Conservation (phyloP, 1,140 invertebrate species). For the Plutomurus gul region DNA sequence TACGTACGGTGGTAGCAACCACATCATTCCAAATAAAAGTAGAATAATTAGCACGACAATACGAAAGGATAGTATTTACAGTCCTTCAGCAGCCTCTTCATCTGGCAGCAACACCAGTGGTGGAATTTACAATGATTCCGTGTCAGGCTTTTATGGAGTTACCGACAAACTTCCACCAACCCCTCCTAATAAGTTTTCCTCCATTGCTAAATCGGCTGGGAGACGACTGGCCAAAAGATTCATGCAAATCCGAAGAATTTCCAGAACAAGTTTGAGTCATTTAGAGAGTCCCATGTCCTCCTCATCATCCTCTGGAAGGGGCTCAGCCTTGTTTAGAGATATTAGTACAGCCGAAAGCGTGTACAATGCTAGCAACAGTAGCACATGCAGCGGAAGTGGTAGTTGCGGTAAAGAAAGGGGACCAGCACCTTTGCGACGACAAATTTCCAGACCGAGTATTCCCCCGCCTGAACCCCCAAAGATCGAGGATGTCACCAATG, state of each 20-base stretch:
- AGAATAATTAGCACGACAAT: slow-evolving; percentile 1
- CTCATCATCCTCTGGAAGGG: neutral
- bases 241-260: slow-evolving; percentile 38
- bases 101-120: neutral
- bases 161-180: slow-evolving; percentile 38
- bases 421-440: neutral
- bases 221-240: slow-evolving; percentile 51
- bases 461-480: slow-evolving; percentile 48
- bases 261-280: slow-evolving; percentile 33
- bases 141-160: slow-evolving; percentile 7
- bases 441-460: slow-evolving; percentile 43
- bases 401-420: neutral
- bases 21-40: too few species aligned
- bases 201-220: slow-evolving; percentile 50
- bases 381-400: neutral
- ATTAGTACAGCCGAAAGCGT: neutral
- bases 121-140: slow-evolving; percentile 2
- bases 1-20: too few species aligned
- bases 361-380: neutral
- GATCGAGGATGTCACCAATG: neutral
- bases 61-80: neutral
- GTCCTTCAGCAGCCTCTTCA: neutral
- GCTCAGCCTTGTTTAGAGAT: neutral
- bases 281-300: neutral
- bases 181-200: slow-evolving; percentile 47